A percentile compares a stretch with the other conserved stretches of the same genome.
These are phyloP conservation scores for Psittacula cyanocephala DNA, from an alignment of 2,113 vertebrate species.

Conservation along the genomic window DNA sequence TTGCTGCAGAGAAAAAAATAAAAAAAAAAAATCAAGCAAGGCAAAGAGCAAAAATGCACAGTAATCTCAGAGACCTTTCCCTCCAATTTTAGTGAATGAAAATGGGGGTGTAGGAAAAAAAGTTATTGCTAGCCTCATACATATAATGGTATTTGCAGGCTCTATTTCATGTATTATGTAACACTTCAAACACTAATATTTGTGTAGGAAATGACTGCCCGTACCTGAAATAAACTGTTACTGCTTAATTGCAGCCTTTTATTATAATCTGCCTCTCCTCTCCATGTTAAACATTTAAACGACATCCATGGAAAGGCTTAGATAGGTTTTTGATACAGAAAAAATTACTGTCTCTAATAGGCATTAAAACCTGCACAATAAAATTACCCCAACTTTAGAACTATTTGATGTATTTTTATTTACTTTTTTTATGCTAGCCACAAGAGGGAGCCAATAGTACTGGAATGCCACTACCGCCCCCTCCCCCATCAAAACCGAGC, in stretches of 20 bases:
- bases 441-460: conserved; percentile 27
- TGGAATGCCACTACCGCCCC: background rate
- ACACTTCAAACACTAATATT: background rate
- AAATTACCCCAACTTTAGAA: background rate
- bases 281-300: background rate
- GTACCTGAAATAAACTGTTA: background rate
- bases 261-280: background rate
- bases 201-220: background rate
- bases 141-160: background rate
- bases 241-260: background rate
- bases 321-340: background rate
- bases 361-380: background rate
- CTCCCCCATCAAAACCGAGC: background rate
- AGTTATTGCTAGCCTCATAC: background rate
- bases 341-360: background rate
- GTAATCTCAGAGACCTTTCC: background rate
- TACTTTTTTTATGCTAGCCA: background rate
- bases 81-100: background rate
- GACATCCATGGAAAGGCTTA: background rate
- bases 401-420: background rate
- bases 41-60: background rate
- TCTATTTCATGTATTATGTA: background rate
- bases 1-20: background rate
- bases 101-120: background rate
- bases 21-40: too few relatives aligned